Percentiles rank a stretch among this genome's conserved stretches.
Conservation (phyloP, 2,888 invertebrate genomes). For the Apomyelois bistriatella region DNA sequence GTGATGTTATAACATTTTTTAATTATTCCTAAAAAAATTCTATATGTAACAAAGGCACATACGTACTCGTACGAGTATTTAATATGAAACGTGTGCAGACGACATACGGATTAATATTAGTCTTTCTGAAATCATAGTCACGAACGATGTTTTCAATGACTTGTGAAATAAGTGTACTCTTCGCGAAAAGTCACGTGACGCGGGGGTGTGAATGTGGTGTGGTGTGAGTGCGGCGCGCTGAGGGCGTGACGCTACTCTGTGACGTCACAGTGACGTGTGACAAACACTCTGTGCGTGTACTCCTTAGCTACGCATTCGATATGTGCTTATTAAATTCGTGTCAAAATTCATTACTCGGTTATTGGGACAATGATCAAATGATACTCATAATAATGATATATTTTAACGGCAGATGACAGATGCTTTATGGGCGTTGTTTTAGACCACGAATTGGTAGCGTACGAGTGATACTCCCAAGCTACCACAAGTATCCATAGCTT, state of each 20-base stretch:
- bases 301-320: neutral
- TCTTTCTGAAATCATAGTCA: no score
- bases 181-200: conserved; percentile 23
- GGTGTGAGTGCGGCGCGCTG: conserved; percentile 13
- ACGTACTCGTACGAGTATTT: no score
- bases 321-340: neutral
- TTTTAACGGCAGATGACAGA: no score
- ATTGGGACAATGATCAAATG: neutral
- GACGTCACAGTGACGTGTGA: conserved; percentile 37
- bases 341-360: neutral
- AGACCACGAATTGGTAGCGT: no score
- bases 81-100: no score
- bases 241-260: conserved; percentile 24
- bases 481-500: no score
- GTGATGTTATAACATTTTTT: no score
- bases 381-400: neutral
- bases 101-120: no score
- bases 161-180: neutral
- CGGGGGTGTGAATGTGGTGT: conserved; percentile 33
- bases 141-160: neutral
- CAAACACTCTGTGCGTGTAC: neutral
- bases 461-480: no score
- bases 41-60: no score
- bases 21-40: no score
- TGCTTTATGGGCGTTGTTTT: no score